Evolutionary conservation across 1,140 invertebrate genomes (phyloP).

Genomic region (Lethocerus indicus): DNA sequence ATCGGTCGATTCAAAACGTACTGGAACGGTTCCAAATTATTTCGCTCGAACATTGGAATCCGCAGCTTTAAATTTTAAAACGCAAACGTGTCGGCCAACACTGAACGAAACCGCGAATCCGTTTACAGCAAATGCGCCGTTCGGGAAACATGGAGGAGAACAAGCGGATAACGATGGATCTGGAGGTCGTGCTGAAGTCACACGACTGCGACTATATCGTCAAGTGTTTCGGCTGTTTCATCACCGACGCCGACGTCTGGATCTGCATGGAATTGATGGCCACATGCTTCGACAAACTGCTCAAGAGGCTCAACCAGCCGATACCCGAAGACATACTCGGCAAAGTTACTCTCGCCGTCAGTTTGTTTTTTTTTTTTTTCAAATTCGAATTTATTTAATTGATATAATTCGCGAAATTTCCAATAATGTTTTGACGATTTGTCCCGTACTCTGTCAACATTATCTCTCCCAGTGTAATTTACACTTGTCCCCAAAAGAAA

Average conservation of each 20-base stretch:
- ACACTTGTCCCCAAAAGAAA: too few species aligned
- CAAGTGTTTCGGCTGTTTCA: constrained; percentile 90
- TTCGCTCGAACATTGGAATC: too few species aligned
- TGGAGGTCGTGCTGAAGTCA: constrained; percentile 91
- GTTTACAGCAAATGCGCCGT: constrained; percentile 80
- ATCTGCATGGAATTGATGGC: constrained; percentile 95
- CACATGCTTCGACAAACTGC: constrained; percentile 92
- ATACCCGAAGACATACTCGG: constrained; percentile 92
- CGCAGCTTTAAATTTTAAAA: too few species aligned
- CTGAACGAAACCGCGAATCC: too few species aligned
- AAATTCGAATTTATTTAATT: neutral
- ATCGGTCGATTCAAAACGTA: too few species aligned
- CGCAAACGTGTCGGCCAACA: too few species aligned
- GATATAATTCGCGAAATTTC: too few species aligned
- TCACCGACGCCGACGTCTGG: constrained; percentile 82
- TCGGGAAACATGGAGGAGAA: constrained; percentile 94
- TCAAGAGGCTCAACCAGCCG: constrained; percentile 64
- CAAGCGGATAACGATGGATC: constrained; percentile 94
- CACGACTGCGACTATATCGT: constrained; percentile 96
- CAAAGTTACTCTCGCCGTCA: constrained; percentile 88
- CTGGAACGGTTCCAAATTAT: too few species aligned
- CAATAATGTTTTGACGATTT: too few species aligned
- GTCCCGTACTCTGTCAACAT: too few species aligned
- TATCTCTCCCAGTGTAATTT: too few species aligned
- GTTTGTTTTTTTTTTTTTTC: constrained; percentile 22